These are phyloP conservation scores for Struthio camelus DNA, from an alignment of 2,113 vertebrate genomes.

Conservation along the genomic window DNA sequence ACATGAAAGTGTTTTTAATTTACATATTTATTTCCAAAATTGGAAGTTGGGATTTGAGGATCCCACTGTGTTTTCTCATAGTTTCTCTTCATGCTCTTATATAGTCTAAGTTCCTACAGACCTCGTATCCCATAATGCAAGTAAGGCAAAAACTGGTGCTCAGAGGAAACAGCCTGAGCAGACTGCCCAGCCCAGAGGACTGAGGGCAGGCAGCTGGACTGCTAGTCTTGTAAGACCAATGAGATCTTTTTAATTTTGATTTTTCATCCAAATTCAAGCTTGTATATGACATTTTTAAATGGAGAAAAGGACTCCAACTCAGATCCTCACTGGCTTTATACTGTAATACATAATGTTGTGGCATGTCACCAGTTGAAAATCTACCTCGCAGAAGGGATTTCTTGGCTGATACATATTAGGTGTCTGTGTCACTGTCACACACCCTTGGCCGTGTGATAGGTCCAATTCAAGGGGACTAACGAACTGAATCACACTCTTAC, in stretches of 20 bases:
- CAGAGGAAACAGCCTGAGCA: neutral
- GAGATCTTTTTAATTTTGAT: neutral
- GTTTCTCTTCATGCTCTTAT: neutral
- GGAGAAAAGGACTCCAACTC: neutral
- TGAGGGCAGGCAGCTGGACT: neutral
- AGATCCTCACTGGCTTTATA: neutral
- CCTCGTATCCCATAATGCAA: neutral
- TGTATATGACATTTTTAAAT: neutral
- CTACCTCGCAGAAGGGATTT: neutral
- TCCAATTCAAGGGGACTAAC: neutral
- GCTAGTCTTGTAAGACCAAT: neutral
- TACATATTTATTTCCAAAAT: conserved; percentile 13
- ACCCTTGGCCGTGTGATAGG: neutral
- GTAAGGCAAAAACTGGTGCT: neutral
- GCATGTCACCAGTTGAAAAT: neutral
- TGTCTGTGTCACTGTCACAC: neutral
- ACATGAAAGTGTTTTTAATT: conserved; percentile 9
- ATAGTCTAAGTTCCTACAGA: neutral
- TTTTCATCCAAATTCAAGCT: neutral
- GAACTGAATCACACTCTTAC: neutral
- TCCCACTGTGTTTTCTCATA: neutral
- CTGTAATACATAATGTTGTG: neutral
- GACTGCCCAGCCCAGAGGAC: neutral
- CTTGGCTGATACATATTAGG: neutral
- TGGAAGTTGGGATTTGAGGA: neutral